Evolutionary conservation across 2,888 invertebrate genomes (phyloP).

Genomic region (Stenoptilia bipunctidactyla): DNA sequence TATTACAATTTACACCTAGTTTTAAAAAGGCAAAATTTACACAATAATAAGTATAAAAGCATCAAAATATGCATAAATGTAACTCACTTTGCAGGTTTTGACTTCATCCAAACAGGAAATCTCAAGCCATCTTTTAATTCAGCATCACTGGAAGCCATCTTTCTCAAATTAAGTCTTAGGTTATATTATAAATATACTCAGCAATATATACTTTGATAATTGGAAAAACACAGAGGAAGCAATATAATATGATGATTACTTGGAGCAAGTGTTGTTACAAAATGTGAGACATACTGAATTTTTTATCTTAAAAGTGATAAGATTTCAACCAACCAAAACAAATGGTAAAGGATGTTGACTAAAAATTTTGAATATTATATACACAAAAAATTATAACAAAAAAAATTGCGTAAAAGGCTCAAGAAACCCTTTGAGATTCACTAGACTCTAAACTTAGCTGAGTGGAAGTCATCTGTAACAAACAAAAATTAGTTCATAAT

Average conservation of each 20-base stretch:
- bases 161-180: constrained; percentile 10
- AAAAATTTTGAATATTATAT: not conserved
- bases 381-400: not conserved
- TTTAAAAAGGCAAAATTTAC: not conserved
- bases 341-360: not conserved
- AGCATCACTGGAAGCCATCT: constrained; percentile 67
- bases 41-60: not conserved
- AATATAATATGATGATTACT: not conserved
- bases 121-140: constrained; percentile 74
- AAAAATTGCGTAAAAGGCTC: constrained; percentile 21
- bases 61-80: not conserved
- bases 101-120: constrained; percentile 82
- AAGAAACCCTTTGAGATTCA: constrained; percentile 48
- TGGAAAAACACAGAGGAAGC: not conserved
- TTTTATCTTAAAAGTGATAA: not conserved
- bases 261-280: not conserved
- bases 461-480: constrained; percentile 53
- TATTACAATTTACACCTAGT: not conserved
- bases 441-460: constrained; percentile 37
- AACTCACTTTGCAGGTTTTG: constrained; percentile 69
- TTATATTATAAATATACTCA: not conserved
- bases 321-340: not conserved
- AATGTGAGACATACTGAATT: not conserved
- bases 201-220: not conserved
- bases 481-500: constrained; percentile 13